Base-by-base conservation (phyloP, 2,888 invertebrate genomes). In the Chorisops tibialis region DNA sequence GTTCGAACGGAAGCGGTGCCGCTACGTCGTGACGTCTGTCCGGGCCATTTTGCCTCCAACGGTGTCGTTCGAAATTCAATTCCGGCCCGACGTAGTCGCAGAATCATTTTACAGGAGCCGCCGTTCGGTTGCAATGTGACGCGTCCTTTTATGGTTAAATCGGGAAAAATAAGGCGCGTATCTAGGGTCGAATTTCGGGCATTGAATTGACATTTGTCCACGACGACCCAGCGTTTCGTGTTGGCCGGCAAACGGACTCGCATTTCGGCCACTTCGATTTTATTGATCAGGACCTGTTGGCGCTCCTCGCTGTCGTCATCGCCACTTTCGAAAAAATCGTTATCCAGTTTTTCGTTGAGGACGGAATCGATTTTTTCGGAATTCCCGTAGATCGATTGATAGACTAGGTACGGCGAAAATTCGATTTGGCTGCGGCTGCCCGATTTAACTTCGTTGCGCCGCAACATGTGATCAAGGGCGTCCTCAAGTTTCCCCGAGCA, bases 21-120 rank as follows among this genome's bases (percentile, higher is more conserved):
- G 9, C 73, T 72, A 2, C 63, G 62, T 11, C 49, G 45, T 1
- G 59, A 24, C 6, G 19, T 22, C 19, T 14, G 4, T 1, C 45
- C 56, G 18, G 9, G 3, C 4, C 21, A 6, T 2, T 41, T 14
- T 6, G 7, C 5, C 9, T n/a, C 12, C 63, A 69, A 59, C 0
- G 90, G 89, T 67, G 85, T 85, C 0, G 89, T 89, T 66, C 85
- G 84, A 73, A 88, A 88, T 50, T 90, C 90, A 63, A 91, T 87
- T 3, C 91, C 91, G 0, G 91, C 90, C 70, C 87, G 86, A 38
- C 91, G 79, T 41, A 90, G 76, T 66, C 90, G 80, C 58, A 91
- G 74, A 63, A 89, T 91, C 91, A 91, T 91, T 68, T 87, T 87
- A 69, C 91, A 91, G 11, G 85, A 80, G 70, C 85, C 75, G 63